A percentile compares a stretch with the other conserved stretches of the same genome.
Evolutionary conservation across 2,888 invertebrate species (phyloP).

Genomic region (Corythucha ciliata): DNA sequence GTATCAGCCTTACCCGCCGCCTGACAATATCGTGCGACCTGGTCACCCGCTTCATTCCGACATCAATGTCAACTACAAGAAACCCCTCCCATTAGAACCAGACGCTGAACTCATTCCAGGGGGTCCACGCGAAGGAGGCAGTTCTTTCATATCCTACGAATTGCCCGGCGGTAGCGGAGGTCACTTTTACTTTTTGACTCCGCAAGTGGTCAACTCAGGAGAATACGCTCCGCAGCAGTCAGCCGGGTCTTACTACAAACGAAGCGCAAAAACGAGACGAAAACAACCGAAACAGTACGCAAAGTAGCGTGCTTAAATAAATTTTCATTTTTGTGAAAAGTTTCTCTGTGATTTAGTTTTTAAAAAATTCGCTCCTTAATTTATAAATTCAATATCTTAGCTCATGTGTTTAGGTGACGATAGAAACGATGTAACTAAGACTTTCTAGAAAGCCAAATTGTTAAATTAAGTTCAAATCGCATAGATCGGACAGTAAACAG

Average conservation of each 20-base stretch:
- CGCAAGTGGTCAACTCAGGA: constrained; percentile 44
- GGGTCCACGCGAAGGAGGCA: constrained; percentile 18
- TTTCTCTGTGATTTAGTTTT: too few relatives aligned
- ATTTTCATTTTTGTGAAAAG: too few relatives aligned
- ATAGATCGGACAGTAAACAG: too few relatives aligned
- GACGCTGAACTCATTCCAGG: constrained; percentile 58
- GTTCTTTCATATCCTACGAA: constrained; percentile 55
- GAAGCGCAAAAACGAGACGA: neutral
- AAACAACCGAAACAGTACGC: neutral
- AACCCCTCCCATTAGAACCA: constrained; percentile 58
- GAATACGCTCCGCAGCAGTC: neutral
- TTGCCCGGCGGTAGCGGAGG: constrained; percentile 63
- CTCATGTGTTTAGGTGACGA: too few relatives aligned
- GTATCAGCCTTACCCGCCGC: constrained; percentile 11
- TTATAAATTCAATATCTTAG: too few relatives aligned
- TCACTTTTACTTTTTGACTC: constrained; percentile 68
- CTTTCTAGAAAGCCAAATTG: too few relatives aligned
- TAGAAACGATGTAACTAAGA: too few relatives aligned
- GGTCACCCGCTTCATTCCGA: constrained; percentile 53
- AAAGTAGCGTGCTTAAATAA: too few relatives aligned
- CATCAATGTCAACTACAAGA: constrained; percentile 60
- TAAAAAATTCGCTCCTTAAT: too few relatives aligned
- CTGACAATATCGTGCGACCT: constrained; percentile 20
- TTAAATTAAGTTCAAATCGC: too few relatives aligned
- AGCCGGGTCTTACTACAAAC: neutral